These are phyloP conservation scores for Choristoneura fumiferana DNA, from an alignment of 1,140 invertebrate species.

Conservation along the genomic window DNA sequence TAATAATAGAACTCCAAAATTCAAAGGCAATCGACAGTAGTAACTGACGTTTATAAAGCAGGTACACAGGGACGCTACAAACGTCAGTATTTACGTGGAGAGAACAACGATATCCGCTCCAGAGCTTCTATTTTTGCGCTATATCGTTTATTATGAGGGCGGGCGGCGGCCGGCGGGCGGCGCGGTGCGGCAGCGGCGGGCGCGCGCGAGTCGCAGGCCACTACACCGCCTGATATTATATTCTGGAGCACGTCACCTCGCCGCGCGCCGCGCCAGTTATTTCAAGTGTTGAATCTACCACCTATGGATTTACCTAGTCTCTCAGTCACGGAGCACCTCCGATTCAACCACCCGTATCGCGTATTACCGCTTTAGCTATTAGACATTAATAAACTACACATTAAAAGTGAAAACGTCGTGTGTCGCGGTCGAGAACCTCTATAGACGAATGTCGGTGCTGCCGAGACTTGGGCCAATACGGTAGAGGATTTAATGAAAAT, in stretches of 20 bases:
- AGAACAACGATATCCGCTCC: slow-evolving; percentile 54
- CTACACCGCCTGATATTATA: slow-evolving; percentile 66
- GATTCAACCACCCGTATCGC: slow-evolving; percentile 65
- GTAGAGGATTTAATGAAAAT: no score
- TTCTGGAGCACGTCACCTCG: slow-evolving; percentile 72
- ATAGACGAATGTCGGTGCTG: neutral
- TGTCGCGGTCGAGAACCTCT: slow-evolving; percentile 9
- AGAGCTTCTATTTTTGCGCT: slow-evolving; percentile 67
- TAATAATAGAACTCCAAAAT: slow-evolving; percentile 56
- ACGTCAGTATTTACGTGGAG: slow-evolving; percentile 60
- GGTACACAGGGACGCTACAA: slow-evolving; percentile 51
- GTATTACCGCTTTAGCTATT: slow-evolving; percentile 19
- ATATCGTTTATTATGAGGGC: slow-evolving; percentile 65
- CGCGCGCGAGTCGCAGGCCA: slow-evolving; percentile 23
- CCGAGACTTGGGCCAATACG: neutral
- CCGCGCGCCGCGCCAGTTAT: slow-evolving; percentile 66
- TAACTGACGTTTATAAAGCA: slow-evolving; percentile 53
- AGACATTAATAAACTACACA: slow-evolving; percentile 3
- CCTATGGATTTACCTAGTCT: slow-evolving; percentile 74
- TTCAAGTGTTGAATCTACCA: slow-evolving; percentile 69
- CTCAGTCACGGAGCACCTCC: slow-evolving; percentile 60
- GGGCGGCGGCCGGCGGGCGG: slow-evolving; percentile 12
- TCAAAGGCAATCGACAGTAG: slow-evolving; percentile 45
- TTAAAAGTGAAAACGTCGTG: slow-evolving; percentile 10
- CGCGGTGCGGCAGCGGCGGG: slow-evolving; percentile 34